Evolutionary conservation across 2,888 invertebrate species (phyloP).

Genomic region (Pollenia angustigena): DNA sequence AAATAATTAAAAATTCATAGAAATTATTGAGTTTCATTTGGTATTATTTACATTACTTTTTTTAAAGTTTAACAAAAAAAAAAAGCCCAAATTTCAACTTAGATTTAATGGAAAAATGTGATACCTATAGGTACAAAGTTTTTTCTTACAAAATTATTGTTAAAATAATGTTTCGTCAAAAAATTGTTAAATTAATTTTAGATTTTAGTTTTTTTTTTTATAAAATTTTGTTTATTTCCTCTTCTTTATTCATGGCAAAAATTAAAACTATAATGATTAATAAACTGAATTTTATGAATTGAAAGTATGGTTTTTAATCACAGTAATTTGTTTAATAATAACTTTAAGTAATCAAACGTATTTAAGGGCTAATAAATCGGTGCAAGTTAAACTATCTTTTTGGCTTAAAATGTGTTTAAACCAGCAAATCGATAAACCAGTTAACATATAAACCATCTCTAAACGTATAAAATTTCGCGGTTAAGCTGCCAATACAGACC

Average conservation of each 20-base stretch:
- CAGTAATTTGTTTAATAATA: constrained; percentile 3
- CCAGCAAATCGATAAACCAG: no score
- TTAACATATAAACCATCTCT: no score
- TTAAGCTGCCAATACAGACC: no score
- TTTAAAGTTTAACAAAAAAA: neutral
- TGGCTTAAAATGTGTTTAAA: no score
- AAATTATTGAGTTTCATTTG: constrained; percentile 24
- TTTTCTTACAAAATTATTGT: neutral
- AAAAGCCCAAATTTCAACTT: neutral
- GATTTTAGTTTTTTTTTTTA: neutral
- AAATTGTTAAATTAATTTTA: neutral
- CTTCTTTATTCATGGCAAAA: neutral
- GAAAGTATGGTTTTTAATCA: constrained; percentile 8
- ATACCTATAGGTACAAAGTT: neutral
- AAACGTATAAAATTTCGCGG: no score
- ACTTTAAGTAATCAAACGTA: no score
- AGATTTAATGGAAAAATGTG: neutral
- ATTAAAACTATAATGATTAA: constrained; percentile 25
- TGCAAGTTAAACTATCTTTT: no score
- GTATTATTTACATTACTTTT: constrained; percentile 9
- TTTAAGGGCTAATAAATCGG: no score
- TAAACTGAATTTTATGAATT: neutral
- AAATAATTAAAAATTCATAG: constrained; percentile 10
- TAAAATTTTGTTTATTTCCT: neutral
- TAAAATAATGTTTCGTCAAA: constrained; percentile 1